Conservation (phyloP, 2,888 invertebrate species). For the Andrena marginata region DNA sequence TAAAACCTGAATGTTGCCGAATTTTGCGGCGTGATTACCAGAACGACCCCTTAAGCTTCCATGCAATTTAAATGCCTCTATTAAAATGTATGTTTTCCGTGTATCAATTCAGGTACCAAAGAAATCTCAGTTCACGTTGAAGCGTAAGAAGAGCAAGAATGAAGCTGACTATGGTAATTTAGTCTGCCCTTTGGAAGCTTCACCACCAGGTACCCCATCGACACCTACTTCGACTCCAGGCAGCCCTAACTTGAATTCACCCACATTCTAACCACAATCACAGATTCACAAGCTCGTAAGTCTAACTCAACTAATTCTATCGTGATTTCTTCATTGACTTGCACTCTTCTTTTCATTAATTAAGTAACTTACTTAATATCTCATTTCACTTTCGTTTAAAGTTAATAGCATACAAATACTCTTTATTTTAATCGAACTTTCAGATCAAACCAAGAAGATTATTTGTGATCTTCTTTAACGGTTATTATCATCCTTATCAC, state of each 20-base stretch:
- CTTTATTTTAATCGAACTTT: neutral
- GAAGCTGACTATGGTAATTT: conserved; percentile 94
- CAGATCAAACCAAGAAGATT: too few relatives aligned
- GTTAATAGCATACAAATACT: neutral
- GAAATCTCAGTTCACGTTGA: conserved; percentile 94
- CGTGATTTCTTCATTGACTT: conserved; percentile 10
- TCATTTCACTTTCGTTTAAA: neutral
- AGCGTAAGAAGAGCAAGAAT: conserved; percentile 93
- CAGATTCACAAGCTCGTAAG: conserved; percentile 75
- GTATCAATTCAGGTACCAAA: conserved; percentile 89
- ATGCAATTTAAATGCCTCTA: neutral
- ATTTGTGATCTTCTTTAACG: too few relatives aligned
- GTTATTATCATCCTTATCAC: too few relatives aligned
- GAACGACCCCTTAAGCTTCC: too few relatives aligned
- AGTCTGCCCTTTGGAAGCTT: conserved; percentile 92
- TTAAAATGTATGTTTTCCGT: conserved; percentile 32
- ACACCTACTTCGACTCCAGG: conserved; percentile 81
- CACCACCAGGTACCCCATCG: conserved; percentile 84
- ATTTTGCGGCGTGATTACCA: too few relatives aligned
- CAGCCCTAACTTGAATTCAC: conserved; percentile 84
- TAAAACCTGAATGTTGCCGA: too few relatives aligned
- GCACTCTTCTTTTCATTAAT: conserved; percentile 21
- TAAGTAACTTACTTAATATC: conserved; percentile 12
- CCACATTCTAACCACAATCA: conserved; percentile 80
- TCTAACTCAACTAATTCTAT: conserved; percentile 81